Percentiles rank a stretch among this genome's conserved stretches.
Evolutionary conservation across 2,888 invertebrate species (phyloP).

Genomic region (Ornithoptera priamus): DNA sequence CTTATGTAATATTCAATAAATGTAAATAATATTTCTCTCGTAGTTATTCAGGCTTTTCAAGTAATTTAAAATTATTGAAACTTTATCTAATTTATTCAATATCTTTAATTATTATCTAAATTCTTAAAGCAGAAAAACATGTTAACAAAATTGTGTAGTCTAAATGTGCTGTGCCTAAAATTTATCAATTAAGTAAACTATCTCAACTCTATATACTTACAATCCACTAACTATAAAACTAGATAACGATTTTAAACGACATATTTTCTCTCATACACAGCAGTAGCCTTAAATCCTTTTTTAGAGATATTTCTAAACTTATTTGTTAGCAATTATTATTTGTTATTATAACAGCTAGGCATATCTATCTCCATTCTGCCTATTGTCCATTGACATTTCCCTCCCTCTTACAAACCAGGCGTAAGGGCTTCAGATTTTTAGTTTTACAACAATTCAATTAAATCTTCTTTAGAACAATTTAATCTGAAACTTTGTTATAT

Average conservation of each 20-base stretch:
- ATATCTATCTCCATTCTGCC: too few relatives aligned
- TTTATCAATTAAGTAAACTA: not conserved
- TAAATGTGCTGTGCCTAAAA: not conserved
- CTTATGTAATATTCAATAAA: constrained; percentile 6
- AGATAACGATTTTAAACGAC: constrained; percentile 4
- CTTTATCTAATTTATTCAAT: not conserved
- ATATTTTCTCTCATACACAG: not conserved
- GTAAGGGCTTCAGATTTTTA: too few relatives aligned
- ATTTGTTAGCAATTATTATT: too few relatives aligned
- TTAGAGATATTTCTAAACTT: too few relatives aligned
- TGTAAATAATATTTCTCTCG: constrained; percentile 19
- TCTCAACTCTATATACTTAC: not conserved
- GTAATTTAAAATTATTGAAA: not conserved
- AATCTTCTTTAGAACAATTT: too few relatives aligned
- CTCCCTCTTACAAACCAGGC: too few relatives aligned
- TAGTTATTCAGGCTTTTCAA: constrained; percentile 14
- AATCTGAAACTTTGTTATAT: too few relatives aligned
- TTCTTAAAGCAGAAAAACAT: not conserved
- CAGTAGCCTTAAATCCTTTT: not conserved
- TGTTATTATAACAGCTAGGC: too few relatives aligned
- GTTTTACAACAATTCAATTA: too few relatives aligned
- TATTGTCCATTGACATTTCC: too few relatives aligned
- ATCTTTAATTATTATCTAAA: not conserved
- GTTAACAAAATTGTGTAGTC: not conserved
- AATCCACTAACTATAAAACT: constrained; percentile 12